Evolutionary conservation across 1,140 invertebrate genomes (phyloP).

Genomic region (Drosophila sulfurigaster): DNA sequence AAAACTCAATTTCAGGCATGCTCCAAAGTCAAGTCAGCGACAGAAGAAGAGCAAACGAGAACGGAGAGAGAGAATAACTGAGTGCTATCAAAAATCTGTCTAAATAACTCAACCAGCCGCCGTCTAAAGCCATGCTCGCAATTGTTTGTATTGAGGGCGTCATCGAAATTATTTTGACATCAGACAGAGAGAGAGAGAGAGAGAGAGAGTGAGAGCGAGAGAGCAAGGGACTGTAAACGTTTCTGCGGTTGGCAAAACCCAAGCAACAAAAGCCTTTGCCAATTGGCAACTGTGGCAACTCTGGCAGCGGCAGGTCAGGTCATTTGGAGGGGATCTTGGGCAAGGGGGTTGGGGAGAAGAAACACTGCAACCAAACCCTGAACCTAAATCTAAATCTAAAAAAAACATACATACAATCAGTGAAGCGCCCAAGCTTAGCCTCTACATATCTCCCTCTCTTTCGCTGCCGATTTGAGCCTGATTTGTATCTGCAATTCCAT

Average conservation of each 20-base stretch:
- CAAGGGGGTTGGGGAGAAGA: background rate
- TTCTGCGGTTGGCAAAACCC: conserved; percentile 60
- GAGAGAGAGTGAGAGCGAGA: background rate
- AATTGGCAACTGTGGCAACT: conserved; percentile 25
- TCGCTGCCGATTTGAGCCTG: conserved; percentile 8
- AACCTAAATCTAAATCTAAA: conserved; percentile 2
- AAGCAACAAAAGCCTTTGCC: conserved; percentile 28
- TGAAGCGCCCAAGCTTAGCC: conserved; percentile 35
- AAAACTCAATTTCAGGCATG: conserved; percentile 73
- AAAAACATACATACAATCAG: conserved; percentile 36
- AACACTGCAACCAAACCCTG: conserved; percentile 8
- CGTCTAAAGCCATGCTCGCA: conserved; percentile 1
- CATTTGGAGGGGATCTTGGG: background rate
- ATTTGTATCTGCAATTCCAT: conserved; percentile 30
- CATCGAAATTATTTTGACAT: conserved; percentile 81
- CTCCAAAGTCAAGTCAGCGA: background rate
- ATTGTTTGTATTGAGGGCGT: conserved; percentile 58
- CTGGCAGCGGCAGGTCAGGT: conserved; percentile 2
- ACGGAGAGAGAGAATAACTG: background rate
- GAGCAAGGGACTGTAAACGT: conserved; percentile 27
- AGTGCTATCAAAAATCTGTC: conserved; percentile 74
- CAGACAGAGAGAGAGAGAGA: conserved; percentile 20
- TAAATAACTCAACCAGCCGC: conserved; percentile 64
- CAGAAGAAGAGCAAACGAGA: background rate
- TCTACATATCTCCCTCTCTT: conserved; percentile 15